Evolutionary conservation across 2,113 vertebrate species (phyloP), one percentile per base, ranked within the genome.

Genomic region (Labeo catla): DNA sequence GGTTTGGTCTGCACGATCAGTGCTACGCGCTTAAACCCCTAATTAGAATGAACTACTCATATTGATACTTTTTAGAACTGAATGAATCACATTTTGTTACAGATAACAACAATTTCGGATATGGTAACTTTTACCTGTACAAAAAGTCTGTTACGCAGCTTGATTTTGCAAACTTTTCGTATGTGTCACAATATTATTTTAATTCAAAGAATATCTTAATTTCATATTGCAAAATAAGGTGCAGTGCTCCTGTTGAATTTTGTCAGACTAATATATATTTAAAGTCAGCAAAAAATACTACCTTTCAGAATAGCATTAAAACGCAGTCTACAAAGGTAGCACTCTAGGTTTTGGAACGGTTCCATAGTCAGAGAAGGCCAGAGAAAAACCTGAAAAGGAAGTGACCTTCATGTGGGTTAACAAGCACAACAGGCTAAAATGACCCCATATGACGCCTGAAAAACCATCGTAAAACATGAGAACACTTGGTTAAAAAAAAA

Each of bases 381-480:
- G 19, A 72, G 1, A 74, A 76, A 6, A 13, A 28, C 6, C n/a
- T 76, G 21, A 45, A 12, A 81, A 45, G 57, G 39, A 81, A 65
- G 21, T 63, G 39, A 81, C 19, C 4, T 12, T 79, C 54, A 19
- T 52, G 13, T 66, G 12, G 8, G 23, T 52, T 82, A 68, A 70
- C 47, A 13, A 49, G 43, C 47, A 52, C 43, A 82, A 34, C 49
- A 13, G 65, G 13, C 47, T 8, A 36, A 52, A 82, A 11, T 52
- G 80, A 68, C 63, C 61, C 47, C 45, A 66, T 49, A 68, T 52
- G 45, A 68, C 23, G 13, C 45, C 23, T 52, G 9, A 36, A 68
- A 65, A 49, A n/a, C 13, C 79, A 28, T 82, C 23, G 8, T 68
- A 36, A 81, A 81, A 66, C 59, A 81, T 66, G 39, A 68, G 63